Evolutionary conservation across 2,113 vertebrate genomes (phyloP).

Genomic region (Odontesthes bonariensis): DNA sequence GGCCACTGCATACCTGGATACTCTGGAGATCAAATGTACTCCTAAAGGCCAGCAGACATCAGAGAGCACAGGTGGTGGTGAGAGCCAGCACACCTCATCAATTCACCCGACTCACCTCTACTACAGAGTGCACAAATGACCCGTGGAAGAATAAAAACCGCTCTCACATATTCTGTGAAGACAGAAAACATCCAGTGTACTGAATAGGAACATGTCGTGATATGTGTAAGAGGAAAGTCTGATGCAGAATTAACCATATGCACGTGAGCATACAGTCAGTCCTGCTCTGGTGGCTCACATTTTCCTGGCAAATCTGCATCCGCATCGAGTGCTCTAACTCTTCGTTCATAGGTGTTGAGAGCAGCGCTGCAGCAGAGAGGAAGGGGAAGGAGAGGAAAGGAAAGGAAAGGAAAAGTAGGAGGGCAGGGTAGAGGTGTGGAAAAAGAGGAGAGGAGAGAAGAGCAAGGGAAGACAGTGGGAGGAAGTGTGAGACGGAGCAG

Average conservation of each 20-base stretch:
- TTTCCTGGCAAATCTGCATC: conserved; percentile 39
- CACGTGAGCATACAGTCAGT: conserved; percentile 1
- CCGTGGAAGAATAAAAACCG: neutral
- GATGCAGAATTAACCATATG: neutral
- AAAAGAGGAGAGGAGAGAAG: conserved; percentile 18
- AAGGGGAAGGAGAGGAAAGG: conserved; percentile 20
- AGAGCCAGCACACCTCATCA: conserved; percentile 17
- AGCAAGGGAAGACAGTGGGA: conserved; percentile 45
- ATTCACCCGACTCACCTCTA: conserved; percentile 24
- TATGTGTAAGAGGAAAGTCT: neutral
- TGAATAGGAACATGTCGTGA: neutral
- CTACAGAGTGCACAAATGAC: neutral
- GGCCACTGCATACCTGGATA: neutral
- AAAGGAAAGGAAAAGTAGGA: neutral
- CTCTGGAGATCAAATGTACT: conserved; percentile 48
- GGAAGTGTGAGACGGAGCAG: conserved; percentile 66
- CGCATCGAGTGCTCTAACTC: conserved; percentile 40
- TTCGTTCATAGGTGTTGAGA: conserved; percentile 59
- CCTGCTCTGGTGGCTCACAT: conserved; percentile 30
- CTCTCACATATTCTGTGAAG: too few species aligned
- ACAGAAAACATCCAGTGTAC: neutral
- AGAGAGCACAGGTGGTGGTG: conserved; percentile 22
- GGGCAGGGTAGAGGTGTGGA: conserved; percentile 15
- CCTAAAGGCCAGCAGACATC: conserved; percentile 37
- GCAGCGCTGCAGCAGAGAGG: conserved; percentile 29